These are phyloP conservation scores for Cyprinodon brontotheroides DNA, from an alignment of 2,113 vertebrate species.

Conservation along the genomic window DNA sequence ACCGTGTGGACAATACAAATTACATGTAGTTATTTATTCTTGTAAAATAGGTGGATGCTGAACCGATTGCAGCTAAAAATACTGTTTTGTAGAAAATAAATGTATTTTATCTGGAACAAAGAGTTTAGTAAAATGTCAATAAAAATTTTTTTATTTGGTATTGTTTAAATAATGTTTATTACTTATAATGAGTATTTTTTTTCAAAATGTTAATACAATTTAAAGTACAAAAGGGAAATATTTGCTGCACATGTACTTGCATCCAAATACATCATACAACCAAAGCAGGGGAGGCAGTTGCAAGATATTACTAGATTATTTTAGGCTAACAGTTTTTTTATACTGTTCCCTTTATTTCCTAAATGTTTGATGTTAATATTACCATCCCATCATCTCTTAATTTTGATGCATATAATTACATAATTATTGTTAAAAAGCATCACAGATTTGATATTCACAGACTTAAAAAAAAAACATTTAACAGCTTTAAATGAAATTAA, in stretches of 20 bases:
- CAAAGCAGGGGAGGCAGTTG: neutral
- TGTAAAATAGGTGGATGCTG: neutral
- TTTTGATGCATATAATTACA: neutral
- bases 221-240: neutral
- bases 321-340: neutral
- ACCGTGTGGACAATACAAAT: neutral
- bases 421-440: neutral
- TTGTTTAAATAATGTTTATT: no score
- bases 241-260: no score
- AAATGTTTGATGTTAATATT: neutral
- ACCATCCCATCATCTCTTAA: neutral
- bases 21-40: neutral
- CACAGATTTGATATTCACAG: neutral
- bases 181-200: neutral
- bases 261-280: no score
- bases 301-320: neutral
- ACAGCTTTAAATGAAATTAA: neutral
- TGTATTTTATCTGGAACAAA: neutral
- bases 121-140: neutral
- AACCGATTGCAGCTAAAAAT: conserved; percentile 8
- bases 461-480: neutral
- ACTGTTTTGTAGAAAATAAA: neutral
- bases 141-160: neutral
- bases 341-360: neutral
- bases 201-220: neutral